Conservation (phyloP, 2,888 invertebrate species). For the Yponomeuta evonymella region DNA sequence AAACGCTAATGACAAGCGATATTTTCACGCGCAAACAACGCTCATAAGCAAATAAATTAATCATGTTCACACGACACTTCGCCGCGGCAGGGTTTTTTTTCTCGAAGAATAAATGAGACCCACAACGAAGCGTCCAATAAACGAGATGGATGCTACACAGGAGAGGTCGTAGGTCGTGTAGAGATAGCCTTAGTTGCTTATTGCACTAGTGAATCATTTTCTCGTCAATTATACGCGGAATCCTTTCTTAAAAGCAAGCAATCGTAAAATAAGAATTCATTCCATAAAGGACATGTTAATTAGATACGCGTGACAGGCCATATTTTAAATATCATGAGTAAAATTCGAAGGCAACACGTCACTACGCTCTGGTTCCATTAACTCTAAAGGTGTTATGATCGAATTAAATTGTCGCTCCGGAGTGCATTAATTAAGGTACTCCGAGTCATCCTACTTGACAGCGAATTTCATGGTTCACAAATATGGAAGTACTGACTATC, state of each 20-base stretch:
- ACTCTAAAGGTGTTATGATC: conserved; percentile 12
- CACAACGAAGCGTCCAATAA: background rate
- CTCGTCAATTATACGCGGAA: conserved; percentile 9
- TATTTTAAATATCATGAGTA: conserved; percentile 16
- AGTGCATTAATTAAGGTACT: conserved; percentile 12
- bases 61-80: background rate
- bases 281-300: conserved; percentile 13
- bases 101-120: conserved; percentile 1
- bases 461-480: conserved; percentile 8
- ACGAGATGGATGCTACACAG: background rate
- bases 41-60: conserved; percentile 1
- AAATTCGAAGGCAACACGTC: conserved; percentile 10
- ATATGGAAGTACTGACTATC: background rate
- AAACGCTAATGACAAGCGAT: background rate
- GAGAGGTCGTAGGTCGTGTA: background rate
- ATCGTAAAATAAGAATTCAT: conserved; percentile 13
- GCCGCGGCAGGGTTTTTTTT: background rate
- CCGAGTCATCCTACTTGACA: conserved; percentile 11
- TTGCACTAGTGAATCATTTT: conserved; percentile 5
- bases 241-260: background rate
- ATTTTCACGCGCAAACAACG: background rate
- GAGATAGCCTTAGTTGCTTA: background rate
- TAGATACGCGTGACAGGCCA: conserved; percentile 11
- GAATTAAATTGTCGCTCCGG: conserved; percentile 15
- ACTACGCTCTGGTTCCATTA: conserved; percentile 14